Conservation (phyloP, 2,113 vertebrate species). For the Loxodonta africana region DNA sequence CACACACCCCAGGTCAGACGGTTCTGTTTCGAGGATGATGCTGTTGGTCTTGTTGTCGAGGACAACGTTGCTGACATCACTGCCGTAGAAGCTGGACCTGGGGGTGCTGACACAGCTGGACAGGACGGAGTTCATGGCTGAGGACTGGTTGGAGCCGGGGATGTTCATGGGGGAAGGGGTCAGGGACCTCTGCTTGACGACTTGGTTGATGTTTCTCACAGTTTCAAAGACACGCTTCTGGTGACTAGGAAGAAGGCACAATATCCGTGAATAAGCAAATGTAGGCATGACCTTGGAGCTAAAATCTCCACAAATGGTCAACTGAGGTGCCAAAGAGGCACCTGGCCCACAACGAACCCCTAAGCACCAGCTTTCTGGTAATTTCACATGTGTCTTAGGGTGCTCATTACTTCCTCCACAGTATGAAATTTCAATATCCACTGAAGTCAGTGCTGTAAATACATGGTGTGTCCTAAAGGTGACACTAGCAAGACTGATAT, state of each 20-base stretch:
- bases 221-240: conserved; percentile 98
- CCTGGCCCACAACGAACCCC: background rate
- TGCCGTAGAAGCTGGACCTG: conserved; percentile 94
- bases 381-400: background rate
- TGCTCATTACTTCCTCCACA: background rate
- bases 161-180: conserved; percentile 97
- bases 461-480: accelerated
- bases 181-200: conserved; percentile 94
- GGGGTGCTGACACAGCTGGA: conserved; percentile 97
- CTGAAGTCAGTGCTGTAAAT: background rate
- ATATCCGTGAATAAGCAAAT: background rate
- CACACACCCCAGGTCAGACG: conserved; percentile 91
- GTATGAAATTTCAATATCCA: background rate
- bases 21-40: conserved; percentile 92
- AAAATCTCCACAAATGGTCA: background rate
- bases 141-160: conserved; percentile 99
- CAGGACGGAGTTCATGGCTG: conserved; percentile 94
- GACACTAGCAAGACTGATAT: background rate
- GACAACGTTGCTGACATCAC: conserved; percentile 91
- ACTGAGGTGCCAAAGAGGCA: background rate
- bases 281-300: background rate
- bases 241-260: conserved; percentile 87
- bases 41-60: conserved; percentile 96
- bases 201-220: conserved; percentile 96
- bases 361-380: background rate